Base-by-base conservation (phyloP, 2,888 invertebrate genomes). In the Pristionchus fissidentatus region DNA sequence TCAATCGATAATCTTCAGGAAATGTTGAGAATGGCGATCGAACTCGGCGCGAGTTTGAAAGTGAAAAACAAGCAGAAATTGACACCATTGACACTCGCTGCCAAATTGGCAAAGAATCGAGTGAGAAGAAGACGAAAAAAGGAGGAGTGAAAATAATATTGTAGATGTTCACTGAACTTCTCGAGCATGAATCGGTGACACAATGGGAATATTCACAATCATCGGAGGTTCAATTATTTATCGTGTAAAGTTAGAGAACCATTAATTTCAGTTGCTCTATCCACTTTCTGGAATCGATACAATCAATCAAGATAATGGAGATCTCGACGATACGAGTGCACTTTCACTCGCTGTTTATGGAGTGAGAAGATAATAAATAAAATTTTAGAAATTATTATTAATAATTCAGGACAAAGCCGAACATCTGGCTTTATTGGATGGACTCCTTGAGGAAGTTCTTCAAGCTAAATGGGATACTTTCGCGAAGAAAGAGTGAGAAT, bases 391-490 rank as follows among this genome's bases (percentile, higher is more conserved):
- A 15, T 7, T 7, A 26, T 15, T n/a, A 57, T n/a, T 57, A 57
- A 5, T 19, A 3, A 5, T 62, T 7, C 29, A 29, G 62, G 29
- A 35, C 15, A 32, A 7, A 29, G 35, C 29, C n/a, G 62, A 62
- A 3, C 98, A 98, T 94, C 94, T 98, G 90, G 97, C 97, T 90
- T 94, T 98, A 84, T 95, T 98, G 93, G 97, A 98, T 92, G 97
- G 98, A 0, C 95, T 97, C 89, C 93, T 98, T 70, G 96, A 97
- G 22, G 97, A 98, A 92, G 94, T 98, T 26, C 93, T 98, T 22
- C 95, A 97, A 92, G 97, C 97, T 3, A 99, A 99, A 94, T 99
- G 98, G 98, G 96, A 97, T 91, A 96, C 97, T 0, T 98, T 52
- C 38, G 97, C 97, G 1, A 97, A 96, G 93, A 96, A 95, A 86